Percentiles rank a stretch among this genome's conserved stretches.
These are phyloP conservation scores for Silurus lanzhouensis DNA, from an alignment of 2,797 vertebrate genomes.

Conservation along the genomic window DNA sequence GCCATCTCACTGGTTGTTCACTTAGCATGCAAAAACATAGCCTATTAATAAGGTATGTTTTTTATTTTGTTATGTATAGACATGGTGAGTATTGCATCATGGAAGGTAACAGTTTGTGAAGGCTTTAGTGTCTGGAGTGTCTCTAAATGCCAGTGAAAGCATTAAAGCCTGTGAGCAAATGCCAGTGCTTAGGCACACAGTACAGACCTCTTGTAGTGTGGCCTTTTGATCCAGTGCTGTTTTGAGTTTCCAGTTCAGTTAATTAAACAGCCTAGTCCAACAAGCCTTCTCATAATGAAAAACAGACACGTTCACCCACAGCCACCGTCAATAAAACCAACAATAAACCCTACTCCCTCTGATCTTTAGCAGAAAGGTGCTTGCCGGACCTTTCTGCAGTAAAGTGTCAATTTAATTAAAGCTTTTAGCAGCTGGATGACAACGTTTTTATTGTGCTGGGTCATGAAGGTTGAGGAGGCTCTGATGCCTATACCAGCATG, in stretches of 20 bases:
- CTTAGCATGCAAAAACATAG: slow-evolving; percentile 24
- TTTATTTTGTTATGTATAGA: slow-evolving; percentile 23
- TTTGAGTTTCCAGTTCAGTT: slow-evolving; percentile 54
- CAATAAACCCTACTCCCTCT: slow-evolving; percentile 43
- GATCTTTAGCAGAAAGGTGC: slow-evolving; percentile 47
- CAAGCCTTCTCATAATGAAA: slow-evolving; percentile 49
- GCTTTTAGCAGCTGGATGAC: slow-evolving; percentile 46
- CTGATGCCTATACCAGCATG: slow-evolving; percentile 18
- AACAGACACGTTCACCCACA: slow-evolving; percentile 46
- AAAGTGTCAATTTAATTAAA: slow-evolving; percentile 53
- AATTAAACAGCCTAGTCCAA: slow-evolving; percentile 51
- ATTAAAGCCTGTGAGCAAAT: slow-evolving; percentile 37
- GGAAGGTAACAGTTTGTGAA: slow-evolving; percentile 33
- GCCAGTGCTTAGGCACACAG: slow-evolving; percentile 32
- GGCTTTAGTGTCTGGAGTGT: slow-evolving; percentile 40
- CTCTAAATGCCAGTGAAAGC: slow-evolving; percentile 45
- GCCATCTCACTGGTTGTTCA: slow-evolving; percentile 43
- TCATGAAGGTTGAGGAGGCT: slow-evolving; percentile 43
- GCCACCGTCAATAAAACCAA: slow-evolving; percentile 45
- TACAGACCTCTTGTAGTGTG: slow-evolving; percentile 42
- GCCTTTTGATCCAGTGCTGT: slow-evolving; percentile 43
- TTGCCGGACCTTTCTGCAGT: slow-evolving; percentile 37
- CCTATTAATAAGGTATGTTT: slow-evolving; percentile 25
- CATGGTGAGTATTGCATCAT: slow-evolving; percentile 25
- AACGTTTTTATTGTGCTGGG: slow-evolving; percentile 50